Percentiles rank a stretch among this genome's conserved stretches.
phyloP scores from a whole-genome alignment of 2,888 invertebrate genomes.

The Antitype chi region DNA sequence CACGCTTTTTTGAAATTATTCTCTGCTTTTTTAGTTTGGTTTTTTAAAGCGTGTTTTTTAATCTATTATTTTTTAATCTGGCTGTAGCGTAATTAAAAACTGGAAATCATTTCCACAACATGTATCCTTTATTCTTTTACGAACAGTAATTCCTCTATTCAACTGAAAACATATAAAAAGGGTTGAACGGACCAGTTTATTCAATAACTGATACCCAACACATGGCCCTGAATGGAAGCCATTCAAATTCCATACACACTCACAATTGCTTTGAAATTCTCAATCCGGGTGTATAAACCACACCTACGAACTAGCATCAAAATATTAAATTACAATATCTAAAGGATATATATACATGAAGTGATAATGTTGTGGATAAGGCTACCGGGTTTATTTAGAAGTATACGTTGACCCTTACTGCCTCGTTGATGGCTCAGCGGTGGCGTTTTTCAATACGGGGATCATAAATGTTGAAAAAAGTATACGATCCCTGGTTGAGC shows the following conservation, averaged over 20 bases:
- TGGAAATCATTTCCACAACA: background rate
- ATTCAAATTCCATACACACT: constrained; percentile 38
- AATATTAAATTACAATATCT: constrained; percentile 49
- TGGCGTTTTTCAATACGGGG: background rate
- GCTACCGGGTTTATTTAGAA: background rate
- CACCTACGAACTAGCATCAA: constrained; percentile 44
- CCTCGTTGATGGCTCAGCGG: background rate
- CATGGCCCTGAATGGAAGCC: constrained; percentile 9
- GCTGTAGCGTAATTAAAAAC: background rate
- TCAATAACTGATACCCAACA: constrained; percentile 30
- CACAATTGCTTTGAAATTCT: constrained; percentile 49
- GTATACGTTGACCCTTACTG: constrained; percentile 63
- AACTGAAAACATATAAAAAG: constrained; percentile 6
- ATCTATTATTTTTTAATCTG: no score
- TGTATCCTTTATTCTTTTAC: background rate
- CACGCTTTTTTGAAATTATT: no score
- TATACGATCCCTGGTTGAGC: background rate
- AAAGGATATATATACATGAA: constrained; percentile 2
- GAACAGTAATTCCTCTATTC: background rate
- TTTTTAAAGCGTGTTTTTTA: no score
- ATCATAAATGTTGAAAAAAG: background rate
- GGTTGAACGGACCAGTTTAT: background rate
- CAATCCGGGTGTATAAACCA: constrained; percentile 35
- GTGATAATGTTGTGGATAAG: constrained; percentile 18
- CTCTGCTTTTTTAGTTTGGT: no score